Evolutionary conservation across 2,888 invertebrate species (phyloP).

Genomic region (Leptinotarsa peninsularis): DNA sequence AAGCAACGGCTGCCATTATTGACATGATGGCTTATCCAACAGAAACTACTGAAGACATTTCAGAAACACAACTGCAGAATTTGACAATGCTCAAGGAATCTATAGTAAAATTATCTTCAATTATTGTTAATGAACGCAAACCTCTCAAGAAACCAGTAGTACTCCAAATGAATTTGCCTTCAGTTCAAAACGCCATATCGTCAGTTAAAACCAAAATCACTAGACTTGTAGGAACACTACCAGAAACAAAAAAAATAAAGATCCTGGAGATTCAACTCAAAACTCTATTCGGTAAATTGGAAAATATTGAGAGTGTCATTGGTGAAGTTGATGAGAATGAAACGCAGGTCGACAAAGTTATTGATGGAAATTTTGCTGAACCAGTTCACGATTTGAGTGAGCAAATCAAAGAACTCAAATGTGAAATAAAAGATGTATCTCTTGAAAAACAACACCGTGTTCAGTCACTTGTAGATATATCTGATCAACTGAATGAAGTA

Average conservation of each 20-base stretch:
- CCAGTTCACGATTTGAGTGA: background rate
- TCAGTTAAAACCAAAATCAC: slow-evolving; percentile 27
- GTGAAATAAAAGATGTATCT: background rate
- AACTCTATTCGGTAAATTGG: slow-evolving; percentile 33
- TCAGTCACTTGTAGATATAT: too few species aligned
- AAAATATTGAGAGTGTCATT: background rate
- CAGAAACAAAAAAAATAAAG: slow-evolving; percentile 19
- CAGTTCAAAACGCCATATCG: slow-evolving; percentile 33
- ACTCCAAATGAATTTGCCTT: slow-evolving; percentile 40
- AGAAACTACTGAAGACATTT: background rate
- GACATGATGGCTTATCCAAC: background rate
- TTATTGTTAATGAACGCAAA: slow-evolving; percentile 8
- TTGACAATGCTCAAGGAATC: background rate
- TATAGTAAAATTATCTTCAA: background rate
- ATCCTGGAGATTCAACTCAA: slow-evolving; percentile 29
- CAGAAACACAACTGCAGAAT: background rate
- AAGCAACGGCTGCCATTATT: background rate
- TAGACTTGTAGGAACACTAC: slow-evolving; percentile 15
- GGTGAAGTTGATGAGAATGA: too few species aligned
- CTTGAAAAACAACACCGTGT: background rate
- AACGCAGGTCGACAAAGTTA: too few species aligned
- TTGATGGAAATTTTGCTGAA: too few species aligned
- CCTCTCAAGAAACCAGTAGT: slow-evolving; percentile 31
- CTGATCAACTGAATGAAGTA: too few species aligned
- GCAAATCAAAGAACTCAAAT: background rate